phyloP scores from a whole-genome alignment of 2,113 vertebrate species.

The Rousettus leschenaultii region DNA sequence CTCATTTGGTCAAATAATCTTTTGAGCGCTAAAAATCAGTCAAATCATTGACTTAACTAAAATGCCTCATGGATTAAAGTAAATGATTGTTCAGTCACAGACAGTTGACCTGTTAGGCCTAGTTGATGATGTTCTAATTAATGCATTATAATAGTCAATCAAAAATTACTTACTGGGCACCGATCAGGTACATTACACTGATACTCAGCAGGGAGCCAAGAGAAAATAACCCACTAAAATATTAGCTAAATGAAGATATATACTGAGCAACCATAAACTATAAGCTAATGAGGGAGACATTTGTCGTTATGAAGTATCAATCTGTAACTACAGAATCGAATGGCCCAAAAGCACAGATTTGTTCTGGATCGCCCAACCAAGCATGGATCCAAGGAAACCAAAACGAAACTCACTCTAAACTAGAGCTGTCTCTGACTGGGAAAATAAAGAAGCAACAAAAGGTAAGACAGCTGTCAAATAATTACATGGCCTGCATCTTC shows the following conservation, averaged over 20 bases:
- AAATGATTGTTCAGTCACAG: conserved; percentile 48
- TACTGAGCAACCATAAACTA: conserved; percentile 51
- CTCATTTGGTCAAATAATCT: conserved; percentile 38
- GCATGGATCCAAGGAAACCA: not conserved
- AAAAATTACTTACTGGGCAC: conserved; percentile 64
- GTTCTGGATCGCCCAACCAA: not conserved
- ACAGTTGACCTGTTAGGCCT: conserved; percentile 22
- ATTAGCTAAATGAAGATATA: conserved; percentile 63
- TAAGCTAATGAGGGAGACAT: conserved; percentile 53
- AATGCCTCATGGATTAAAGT: conserved; percentile 35
- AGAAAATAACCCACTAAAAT: conserved; percentile 53
- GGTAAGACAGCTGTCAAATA: not conserved
- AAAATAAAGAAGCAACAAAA: not conserved
- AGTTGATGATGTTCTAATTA: conserved; percentile 53
- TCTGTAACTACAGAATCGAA: not conserved
- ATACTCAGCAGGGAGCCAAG: conserved; percentile 36
- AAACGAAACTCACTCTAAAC: not conserved
- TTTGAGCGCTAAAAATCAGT: conserved; percentile 26
- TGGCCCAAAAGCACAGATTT: not conserved
- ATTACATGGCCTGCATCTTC: not conserved
- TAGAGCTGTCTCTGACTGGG: not conserved
- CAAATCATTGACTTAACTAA: conserved; percentile 35
- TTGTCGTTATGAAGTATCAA: conserved; percentile 40
- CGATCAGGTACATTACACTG: conserved; percentile 48
- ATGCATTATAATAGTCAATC: conserved; percentile 59